These are phyloP conservation scores for Scaptomyza pallida DNA, from an alignment of 1,140 invertebrate genomes.

Conservation along the genomic window DNA sequence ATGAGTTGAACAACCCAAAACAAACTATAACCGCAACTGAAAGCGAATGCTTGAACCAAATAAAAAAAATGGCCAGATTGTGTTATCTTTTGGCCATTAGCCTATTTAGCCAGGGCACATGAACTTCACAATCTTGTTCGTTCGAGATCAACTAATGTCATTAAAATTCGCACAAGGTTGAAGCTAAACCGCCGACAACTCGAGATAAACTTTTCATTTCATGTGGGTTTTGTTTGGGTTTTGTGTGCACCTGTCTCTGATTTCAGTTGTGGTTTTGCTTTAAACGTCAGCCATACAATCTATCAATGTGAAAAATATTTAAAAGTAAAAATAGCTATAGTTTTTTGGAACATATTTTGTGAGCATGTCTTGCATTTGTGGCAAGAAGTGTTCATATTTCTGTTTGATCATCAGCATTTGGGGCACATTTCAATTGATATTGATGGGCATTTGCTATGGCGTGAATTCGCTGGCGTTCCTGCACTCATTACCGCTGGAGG, in stretches of 20 bases:
- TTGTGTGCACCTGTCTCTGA: constrained; percentile 52
- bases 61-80: neutral
- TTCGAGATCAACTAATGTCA: constrained; percentile 65
- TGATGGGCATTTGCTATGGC: constrained; percentile 44
- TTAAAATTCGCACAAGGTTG: constrained; percentile 71
- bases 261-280: constrained; percentile 19
- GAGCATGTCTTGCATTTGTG: constrained; percentile 33
- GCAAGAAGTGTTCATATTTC: constrained; percentile 38
- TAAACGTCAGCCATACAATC: constrained; percentile 32
- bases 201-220: constrained; percentile 54
- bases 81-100: too few species aligned
- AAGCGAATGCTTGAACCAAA: constrained; percentile 62
- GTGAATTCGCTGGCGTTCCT: constrained; percentile 28
- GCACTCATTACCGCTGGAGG: neutral
- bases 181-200: constrained; percentile 1
- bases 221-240: constrained; percentile 18
- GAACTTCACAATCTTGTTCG: constrained; percentile 49
- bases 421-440: constrained; percentile 50
- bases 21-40: constrained; percentile 51
- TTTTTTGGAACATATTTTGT: neutral
- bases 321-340: too few species aligned
- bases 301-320: neutral
- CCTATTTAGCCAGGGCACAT: constrained; percentile 20
- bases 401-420: constrained; percentile 57
- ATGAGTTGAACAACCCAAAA: constrained; percentile 65